Evolutionary conservation across 2,797 vertebrate genomes (phyloP).

Genomic region (Morus bassanus): DNA sequence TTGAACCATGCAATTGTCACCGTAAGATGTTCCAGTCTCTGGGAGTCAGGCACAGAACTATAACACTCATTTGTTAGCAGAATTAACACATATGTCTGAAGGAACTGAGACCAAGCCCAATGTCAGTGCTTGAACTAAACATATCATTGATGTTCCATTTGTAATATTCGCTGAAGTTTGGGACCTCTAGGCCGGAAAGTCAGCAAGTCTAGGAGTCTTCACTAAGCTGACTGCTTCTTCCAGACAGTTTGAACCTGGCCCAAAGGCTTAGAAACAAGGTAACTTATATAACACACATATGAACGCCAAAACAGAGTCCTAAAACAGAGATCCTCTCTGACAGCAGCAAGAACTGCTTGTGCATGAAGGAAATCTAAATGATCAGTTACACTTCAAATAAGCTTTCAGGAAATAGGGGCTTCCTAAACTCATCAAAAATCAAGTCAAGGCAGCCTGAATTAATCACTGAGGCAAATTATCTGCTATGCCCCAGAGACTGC

Average conservation of each 20-base stretch:
- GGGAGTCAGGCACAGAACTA: neutral
- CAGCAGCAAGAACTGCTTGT: neutral
- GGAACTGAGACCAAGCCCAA: neutral
- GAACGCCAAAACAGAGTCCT: neutral
- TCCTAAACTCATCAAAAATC: neutral
- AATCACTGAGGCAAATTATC: neutral
- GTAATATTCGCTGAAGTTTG: neutral
- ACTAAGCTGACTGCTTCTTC: neutral
- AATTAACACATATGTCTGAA: accelerated
- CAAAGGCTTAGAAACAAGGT: neutral
- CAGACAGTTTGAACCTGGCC: neutral
- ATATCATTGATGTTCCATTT: neutral
- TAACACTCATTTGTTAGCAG: neutral
- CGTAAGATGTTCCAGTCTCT: neutral
- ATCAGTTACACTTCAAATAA: neutral
- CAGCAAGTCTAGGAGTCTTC: neutral
- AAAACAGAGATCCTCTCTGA: neutral
- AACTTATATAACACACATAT: neutral
- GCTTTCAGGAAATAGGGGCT: neutral
- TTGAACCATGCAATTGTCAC: neutral
- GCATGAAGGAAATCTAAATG: neutral
- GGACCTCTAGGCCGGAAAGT: neutral
- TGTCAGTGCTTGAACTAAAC: neutral
- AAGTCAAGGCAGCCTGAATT: neutral
- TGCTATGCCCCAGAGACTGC: neutral